These are phyloP conservation scores for Lycorma delicatula DNA, from an alignment of 1,140 invertebrate species.

Conservation along the genomic window DNA sequence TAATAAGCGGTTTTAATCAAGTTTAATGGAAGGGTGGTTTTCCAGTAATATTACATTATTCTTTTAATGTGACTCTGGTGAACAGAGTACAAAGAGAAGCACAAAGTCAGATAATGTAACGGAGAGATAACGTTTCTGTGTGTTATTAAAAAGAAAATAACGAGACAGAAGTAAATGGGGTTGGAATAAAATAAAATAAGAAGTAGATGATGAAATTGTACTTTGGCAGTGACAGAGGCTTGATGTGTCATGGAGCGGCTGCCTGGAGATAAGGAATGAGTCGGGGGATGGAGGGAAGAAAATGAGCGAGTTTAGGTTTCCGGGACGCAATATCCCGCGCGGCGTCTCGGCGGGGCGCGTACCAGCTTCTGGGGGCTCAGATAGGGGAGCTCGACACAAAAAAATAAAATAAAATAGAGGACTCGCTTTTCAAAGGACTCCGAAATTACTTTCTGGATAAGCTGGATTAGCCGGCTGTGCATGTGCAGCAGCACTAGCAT, in stretches of 20 bases:
- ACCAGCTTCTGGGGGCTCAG: slow-evolving; percentile 5
- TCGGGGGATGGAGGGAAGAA: background rate
- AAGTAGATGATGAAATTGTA: slow-evolving; percentile 6
- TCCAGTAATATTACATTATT: too few relatives aligned
- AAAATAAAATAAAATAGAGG: slow-evolving; percentile 21
- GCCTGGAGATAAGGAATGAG: background rate
- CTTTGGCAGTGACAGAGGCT: slow-evolving; percentile 4
- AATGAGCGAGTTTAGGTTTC: slow-evolving; percentile 2
- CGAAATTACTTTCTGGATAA: slow-evolving; percentile 30
- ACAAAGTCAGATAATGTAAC: too few relatives aligned
- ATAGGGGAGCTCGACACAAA: slow-evolving; percentile 4
- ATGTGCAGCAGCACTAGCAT: slow-evolving; percentile 2
- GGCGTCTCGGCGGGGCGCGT: background rate
- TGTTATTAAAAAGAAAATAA: too few relatives aligned
- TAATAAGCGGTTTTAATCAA: too few relatives aligned
- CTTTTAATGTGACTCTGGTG: too few relatives aligned
- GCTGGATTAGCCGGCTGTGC: slow-evolving; percentile 15
- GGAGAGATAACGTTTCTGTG: too few relatives aligned
- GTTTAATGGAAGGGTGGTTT: too few relatives aligned
- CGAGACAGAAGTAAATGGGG: slow-evolving; percentile 2
- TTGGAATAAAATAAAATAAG: slow-evolving; percentile 2
- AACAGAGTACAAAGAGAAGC: too few relatives aligned
- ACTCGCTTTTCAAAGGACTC: slow-evolving; percentile 26
- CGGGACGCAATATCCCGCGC: slow-evolving; percentile 2
- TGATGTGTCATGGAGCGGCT: slow-evolving; percentile 2